These are phyloP conservation scores for Hypomecis punctinalis DNA, from an alignment of 2,888 invertebrate genomes.

Conservation along the genomic window DNA sequence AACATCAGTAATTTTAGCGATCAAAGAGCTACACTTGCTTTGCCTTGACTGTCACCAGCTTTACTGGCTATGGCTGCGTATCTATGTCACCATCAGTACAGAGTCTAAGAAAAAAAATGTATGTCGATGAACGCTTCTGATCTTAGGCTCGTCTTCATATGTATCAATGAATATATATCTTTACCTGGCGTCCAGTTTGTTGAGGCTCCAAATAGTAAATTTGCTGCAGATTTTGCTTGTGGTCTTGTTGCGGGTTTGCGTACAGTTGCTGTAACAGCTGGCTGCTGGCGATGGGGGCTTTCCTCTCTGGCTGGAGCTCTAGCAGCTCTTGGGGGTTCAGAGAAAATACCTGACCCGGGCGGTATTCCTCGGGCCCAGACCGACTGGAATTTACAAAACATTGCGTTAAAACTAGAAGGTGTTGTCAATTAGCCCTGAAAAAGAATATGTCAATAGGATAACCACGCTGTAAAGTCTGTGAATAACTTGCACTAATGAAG, in stretches of 20 bases:
- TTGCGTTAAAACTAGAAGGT: background rate
- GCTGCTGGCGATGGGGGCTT: constrained; percentile 64
- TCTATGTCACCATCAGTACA: too few relatives aligned
- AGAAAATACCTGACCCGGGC: constrained; percentile 79
- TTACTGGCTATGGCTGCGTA: too few relatives aligned
- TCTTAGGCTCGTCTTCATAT: too few relatives aligned
- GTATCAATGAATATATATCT: background rate
- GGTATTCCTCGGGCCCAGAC: constrained; percentile 66
- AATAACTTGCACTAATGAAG: background rate
- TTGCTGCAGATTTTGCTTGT: constrained; percentile 72
- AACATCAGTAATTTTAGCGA: too few relatives aligned
- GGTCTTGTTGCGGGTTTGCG: constrained; percentile 66
- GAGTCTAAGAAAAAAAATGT: too few relatives aligned
- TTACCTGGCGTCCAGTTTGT: constrained; percentile 68
- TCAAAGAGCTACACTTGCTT: too few relatives aligned
- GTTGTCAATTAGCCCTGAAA: too few relatives aligned
- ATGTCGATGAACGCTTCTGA: too few relatives aligned
- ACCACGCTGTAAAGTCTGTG: too few relatives aligned
- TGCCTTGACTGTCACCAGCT: too few relatives aligned
- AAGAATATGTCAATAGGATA: too few relatives aligned
- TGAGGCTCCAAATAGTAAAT: constrained; percentile 74
- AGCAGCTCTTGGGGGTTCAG: constrained; percentile 73
- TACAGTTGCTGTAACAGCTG: constrained; percentile 74
- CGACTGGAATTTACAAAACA: constrained; percentile 53
- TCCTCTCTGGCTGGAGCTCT: constrained; percentile 75